These are phyloP conservation scores for Enteromius paludinosus DNA, from an alignment of 2,797 vertebrate species.

Conservation along the genomic window DNA sequence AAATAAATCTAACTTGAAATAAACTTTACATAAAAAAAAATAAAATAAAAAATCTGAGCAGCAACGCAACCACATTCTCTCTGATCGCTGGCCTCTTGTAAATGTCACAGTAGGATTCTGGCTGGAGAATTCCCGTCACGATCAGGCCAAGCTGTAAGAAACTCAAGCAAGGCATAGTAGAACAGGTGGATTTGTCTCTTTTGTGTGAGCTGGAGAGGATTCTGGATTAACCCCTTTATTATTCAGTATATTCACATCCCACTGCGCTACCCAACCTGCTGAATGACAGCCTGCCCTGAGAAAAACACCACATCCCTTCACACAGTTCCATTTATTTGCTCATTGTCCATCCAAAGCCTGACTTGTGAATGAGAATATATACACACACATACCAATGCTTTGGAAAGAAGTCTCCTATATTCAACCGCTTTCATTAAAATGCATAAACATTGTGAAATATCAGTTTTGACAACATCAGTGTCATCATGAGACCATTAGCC, in stretches of 20 bases:
- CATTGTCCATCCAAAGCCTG: not conserved
- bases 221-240: constrained; percentile 50
- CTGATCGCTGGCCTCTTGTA: not conserved
- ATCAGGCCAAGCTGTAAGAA: not conserved
- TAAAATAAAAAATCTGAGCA: not conserved
- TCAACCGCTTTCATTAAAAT: not conserved
- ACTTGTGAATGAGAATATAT: not conserved
- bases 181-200: constrained; percentile 41
- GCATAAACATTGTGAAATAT: not conserved
- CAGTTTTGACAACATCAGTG: constrained; percentile 3
- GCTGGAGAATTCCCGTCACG: not conserved
- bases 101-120: constrained; percentile 10
- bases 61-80: not conserved
- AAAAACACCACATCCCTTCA: not conserved
- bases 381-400: not conserved
- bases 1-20: no score
- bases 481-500: constrained; percentile 29
- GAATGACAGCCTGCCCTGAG: constrained; percentile 25
- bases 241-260: constrained; percentile 47
- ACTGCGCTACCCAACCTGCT: constrained; percentile 32
- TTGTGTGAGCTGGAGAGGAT: constrained; percentile 23
- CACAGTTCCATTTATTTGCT: no score
- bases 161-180: not conserved
- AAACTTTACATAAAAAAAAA: no score
- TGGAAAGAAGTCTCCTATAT: not conserved